Conservation (phyloP, 2,888 invertebrate species). For the Malthinus flaveolus region DNA sequence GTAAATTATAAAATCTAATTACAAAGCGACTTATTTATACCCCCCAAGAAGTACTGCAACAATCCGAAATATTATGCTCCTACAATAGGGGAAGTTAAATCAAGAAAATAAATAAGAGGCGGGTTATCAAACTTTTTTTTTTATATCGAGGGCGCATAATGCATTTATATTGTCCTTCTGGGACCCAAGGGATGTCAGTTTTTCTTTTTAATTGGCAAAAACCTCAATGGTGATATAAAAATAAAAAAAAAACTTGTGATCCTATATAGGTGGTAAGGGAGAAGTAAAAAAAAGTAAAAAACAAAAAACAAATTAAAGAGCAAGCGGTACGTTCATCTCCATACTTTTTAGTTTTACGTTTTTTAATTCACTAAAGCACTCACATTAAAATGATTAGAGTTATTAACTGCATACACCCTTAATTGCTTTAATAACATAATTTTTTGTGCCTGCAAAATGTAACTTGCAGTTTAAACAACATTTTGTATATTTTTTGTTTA, state of each 20-base stretch:
- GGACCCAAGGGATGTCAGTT: conserved; percentile 36
- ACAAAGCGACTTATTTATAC: conserved; percentile 9
- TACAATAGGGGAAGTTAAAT: conserved; percentile 11
- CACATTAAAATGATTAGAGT: conserved; percentile 30
- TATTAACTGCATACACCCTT: conserved; percentile 34
- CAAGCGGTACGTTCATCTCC: conserved; percentile 27
- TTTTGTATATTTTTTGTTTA: not conserved
- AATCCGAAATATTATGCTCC: not conserved
- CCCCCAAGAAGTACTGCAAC: not conserved
- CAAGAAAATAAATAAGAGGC: conserved; percentile 26
- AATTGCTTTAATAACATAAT: conserved; percentile 36
- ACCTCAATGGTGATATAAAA: conserved; percentile 55
- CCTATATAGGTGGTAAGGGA: conserved; percentile 49
- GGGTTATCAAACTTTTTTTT: conserved; percentile 27
- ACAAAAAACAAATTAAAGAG: conserved; percentile 38
- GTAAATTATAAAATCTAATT: not conserved
- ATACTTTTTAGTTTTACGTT: conserved; percentile 25
- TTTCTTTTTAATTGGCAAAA: conserved; percentile 52
- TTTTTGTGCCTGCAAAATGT: conserved; percentile 22
- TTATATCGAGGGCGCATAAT: conserved; percentile 35
- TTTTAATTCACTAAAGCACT: conserved; percentile 29
- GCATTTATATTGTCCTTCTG: conserved; percentile 37
- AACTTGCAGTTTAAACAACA: not conserved
- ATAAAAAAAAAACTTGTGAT: conserved; percentile 48
- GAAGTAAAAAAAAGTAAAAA: conserved; percentile 38